Evolutionary conservation across 92 coral and sea anemone genomes (phyloP).

Genomic region (Galaxea fascicularis): DNA sequence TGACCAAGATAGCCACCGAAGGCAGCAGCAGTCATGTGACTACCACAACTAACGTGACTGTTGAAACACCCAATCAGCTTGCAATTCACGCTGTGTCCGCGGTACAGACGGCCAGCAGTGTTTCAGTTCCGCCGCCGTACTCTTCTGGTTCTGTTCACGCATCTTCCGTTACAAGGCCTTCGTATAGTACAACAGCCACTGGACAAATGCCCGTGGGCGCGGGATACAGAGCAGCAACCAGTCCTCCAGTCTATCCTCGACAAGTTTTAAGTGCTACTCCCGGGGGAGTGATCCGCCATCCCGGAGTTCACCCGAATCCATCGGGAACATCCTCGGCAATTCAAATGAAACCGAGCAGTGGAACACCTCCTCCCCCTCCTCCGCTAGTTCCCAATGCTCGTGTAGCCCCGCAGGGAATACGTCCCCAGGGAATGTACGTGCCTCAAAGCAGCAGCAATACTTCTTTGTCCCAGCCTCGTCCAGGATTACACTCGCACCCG

Average conservation of each 20-base stretch:
- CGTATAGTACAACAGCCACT: constrained; percentile 19
- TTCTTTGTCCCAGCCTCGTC: constrained; percentile 47
- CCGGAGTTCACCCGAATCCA: constrained; percentile 51
- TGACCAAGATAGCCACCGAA: constrained; percentile 64
- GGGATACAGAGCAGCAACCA: constrained; percentile 30
- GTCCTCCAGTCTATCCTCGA: constrained; percentile 40
- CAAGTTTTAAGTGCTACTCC: constrained; percentile 37
- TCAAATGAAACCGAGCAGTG: constrained; percentile 49
- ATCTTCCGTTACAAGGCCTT: constrained; percentile 30
- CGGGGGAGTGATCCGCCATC: constrained; percentile 54
- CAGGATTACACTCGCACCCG: constrained; percentile 33
- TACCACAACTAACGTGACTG: constrained; percentile 28
- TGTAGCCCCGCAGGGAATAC: constrained; percentile 19
- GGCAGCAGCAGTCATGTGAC: constrained; percentile 48
- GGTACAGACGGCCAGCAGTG: constrained; percentile 52
- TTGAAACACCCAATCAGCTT: constrained; percentile 38
- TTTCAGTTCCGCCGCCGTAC: constrained; percentile 32
- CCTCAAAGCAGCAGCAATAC: constrained; percentile 47
- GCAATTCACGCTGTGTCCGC: constrained; percentile 39
- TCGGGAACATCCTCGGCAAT: constrained; percentile 25
- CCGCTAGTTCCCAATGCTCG: constrained; percentile 59
- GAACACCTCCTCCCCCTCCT: constrained; percentile 48
- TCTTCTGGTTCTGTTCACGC: constrained; percentile 39
- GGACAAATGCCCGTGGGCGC: constrained; percentile 40
- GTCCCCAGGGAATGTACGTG: constrained; percentile 56